phyloP scores from a whole-genome alignment of 2,888 invertebrate species.

The Sarcophaga variegata region DNA sequence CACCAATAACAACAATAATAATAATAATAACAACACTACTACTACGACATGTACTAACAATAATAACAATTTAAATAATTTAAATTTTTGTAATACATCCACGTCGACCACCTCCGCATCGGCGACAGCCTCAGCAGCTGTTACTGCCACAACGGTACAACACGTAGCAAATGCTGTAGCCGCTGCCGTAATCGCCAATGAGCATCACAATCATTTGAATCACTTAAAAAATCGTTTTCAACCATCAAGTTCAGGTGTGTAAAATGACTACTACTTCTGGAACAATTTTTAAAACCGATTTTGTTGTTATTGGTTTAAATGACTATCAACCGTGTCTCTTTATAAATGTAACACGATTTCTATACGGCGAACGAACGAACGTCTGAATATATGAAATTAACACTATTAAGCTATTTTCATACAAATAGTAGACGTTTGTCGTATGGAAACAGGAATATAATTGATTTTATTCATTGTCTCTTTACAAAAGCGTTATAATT shows the following conservation, averaged over 20 bases:
- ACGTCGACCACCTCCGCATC: background rate
- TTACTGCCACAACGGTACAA: conserved; percentile 73
- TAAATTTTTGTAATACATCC: conserved; percentile 44
- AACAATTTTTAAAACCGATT: no score
- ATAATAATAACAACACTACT: conserved; percentile 24
- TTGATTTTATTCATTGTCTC: no score
- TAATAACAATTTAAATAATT: conserved; percentile 32
- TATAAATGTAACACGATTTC: no score
- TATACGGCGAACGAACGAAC: no score
- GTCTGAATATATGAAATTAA: no score
- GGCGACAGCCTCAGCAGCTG: conserved; percentile 51
- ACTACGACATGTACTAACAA: background rate
- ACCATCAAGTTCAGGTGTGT: conserved; percentile 76
- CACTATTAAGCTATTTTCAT: no score
- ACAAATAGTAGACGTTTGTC: no score
- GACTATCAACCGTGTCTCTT: no score
- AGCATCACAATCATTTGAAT: conserved; percentile 77
- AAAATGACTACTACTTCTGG: background rate
- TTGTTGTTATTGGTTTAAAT: no score
- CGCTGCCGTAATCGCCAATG: conserved; percentile 77
- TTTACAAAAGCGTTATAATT: no score
- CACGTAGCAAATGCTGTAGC: conserved; percentile 78
- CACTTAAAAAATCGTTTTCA: conserved; percentile 77
- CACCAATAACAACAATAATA: conserved; percentile 12
- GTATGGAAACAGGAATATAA: no score